Percentiles rank a stretch among this genome's conserved stretches.
Conservation (phyloP, 2,113 vertebrate genomes). For the Macquaria australasica region DNA sequence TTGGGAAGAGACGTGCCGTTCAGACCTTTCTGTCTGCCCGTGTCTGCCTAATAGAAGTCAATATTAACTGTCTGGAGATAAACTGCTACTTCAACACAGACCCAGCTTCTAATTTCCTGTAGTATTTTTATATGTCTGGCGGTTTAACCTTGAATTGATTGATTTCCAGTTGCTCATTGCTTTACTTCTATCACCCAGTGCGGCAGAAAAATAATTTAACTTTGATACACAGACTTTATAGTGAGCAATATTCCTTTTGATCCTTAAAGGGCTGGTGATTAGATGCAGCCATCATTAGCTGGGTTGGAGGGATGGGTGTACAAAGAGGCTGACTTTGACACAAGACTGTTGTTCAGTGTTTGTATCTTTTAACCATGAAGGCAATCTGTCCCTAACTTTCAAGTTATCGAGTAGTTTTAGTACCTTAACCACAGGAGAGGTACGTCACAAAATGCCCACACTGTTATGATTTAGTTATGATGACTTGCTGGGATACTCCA, state of each 20-base stretch:
- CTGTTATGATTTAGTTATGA: neutral
- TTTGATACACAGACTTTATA: neutral
- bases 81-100: constrained; percentile 37
- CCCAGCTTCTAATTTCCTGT: neutral
- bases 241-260: neutral
- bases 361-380: neutral
- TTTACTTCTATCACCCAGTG: neutral
- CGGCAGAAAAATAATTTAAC: neutral
- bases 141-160: constrained; percentile 40
- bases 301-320: neutral
- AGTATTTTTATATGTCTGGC: neutral
- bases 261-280: neutral
- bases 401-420: neutral
- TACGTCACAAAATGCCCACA: neutral
- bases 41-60: constrained; percentile 60
- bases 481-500: neutral
- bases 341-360: neutral
- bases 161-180: neutral
- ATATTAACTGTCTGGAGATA: constrained; percentile 71
- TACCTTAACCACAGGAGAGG: neutral
- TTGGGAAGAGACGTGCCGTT: constrained; percentile 71
- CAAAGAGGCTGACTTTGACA: neutral
- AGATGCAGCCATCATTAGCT: neutral
- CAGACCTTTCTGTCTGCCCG: constrained; percentile 11
- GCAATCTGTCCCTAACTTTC: neutral